These are phyloP conservation scores for Mesoclemmys tuberculata DNA, from an alignment of 2,113 vertebrate genomes.

Conservation along the genomic window DNA sequence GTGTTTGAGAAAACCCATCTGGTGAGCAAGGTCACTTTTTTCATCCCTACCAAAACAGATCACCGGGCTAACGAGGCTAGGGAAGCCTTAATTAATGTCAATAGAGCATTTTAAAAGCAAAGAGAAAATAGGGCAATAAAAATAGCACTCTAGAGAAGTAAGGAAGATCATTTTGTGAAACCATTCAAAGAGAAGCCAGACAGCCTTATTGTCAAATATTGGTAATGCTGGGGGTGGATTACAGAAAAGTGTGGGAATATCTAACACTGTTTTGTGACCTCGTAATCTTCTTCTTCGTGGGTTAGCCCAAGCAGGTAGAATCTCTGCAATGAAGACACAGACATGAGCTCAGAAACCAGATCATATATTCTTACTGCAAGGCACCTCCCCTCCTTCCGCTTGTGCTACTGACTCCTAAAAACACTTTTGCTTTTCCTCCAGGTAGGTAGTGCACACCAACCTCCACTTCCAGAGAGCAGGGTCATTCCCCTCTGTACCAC, in stretches of 20 bases:
- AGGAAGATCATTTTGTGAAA: background rate
- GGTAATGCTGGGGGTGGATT: slow-evolving; percentile 48
- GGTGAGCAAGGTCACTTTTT: slow-evolving; percentile 45
- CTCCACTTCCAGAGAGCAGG: background rate
- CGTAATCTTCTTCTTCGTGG: slow-evolving; percentile 10
- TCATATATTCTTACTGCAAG: background rate
- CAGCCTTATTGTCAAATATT: slow-evolving; percentile 43
- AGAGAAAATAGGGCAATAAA: slow-evolving; percentile 14
- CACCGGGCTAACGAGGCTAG: slow-evolving; percentile 2
- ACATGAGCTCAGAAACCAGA: background rate
- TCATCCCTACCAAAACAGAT: slow-evolving; percentile 54
- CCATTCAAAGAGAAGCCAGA: slow-evolving; percentile 15
- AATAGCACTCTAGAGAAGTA: slow-evolving; percentile 17
- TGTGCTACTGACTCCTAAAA: background rate
- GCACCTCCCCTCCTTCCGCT: background rate
- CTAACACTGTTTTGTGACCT: background rate
- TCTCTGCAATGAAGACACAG: background rate
- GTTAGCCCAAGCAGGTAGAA: background rate
- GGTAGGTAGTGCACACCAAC: background rate
- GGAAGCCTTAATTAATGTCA: slow-evolving; percentile 55
- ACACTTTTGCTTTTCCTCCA: background rate
- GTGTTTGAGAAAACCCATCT: slow-evolving; percentile 57
- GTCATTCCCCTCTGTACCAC: background rate
- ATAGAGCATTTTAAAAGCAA: slow-evolving; percentile 27
- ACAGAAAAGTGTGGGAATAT: slow-evolving; percentile 29